Evolutionary conservation across 30 jellyfish, hydroid and myxozoan species (phyloP), one percentile per base, ranked within the genome.

Genomic region (Nemopilema nomurai): DNA sequence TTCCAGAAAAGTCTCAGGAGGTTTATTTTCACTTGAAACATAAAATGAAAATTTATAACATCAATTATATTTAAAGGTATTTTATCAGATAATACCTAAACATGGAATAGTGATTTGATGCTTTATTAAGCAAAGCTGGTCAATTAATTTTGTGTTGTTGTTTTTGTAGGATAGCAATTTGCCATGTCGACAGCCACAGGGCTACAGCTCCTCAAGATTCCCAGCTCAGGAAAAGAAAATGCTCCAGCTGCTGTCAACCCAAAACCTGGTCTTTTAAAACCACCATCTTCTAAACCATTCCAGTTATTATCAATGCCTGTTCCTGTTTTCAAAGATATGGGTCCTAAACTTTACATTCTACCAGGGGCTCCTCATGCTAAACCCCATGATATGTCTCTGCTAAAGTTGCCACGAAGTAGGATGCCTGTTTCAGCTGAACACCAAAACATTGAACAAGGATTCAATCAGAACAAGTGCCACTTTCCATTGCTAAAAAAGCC

Each of bases 401-500:
- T 73, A 16, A 31, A 22, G n/a, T 24, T 31, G 69, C 83, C 83
- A 0, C 50, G 33, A 3, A 33, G n/a, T 73, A 29, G 18, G 0
- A 18, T 41, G 6, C 13, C 57, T 41, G 13, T 13, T 41, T 41
- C 57, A 3, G 13, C 9, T 41, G 9, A 41, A 41, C 57, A 41
- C 13, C 57, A 6, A 6, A 41, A 41, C 13, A 41, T 6, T 6
- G 57, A 41, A 41, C 57, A 41, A 3, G 6, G 57, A 3, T 41
- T 41, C 57, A 6, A 41, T 41, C 9, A 30, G 18, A 21, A 21
- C 18, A 18, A n/a, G 33, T 73, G 23, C 49, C 27, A 21, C 18
- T 73, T 73, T 41, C 83, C 83, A 0, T 73, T 73, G 49, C 18
- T 73, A 31, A 73, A 31, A 33, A 73, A 73, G 69, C 69, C 83